Conservation (phyloP, 2,888 invertebrate species). For the Drosophila prostipennis region DNA sequence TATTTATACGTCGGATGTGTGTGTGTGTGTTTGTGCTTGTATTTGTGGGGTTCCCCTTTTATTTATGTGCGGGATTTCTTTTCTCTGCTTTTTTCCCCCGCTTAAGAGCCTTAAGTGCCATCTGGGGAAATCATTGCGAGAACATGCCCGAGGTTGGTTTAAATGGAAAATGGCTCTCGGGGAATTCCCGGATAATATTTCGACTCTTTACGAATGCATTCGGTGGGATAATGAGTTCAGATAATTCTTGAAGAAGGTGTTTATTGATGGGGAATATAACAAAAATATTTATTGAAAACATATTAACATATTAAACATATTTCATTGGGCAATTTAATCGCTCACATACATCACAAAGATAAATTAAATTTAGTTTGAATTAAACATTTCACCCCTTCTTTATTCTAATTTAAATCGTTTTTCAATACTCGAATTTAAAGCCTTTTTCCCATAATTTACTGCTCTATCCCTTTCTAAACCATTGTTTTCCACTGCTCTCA, state of each 20-base stretch:
- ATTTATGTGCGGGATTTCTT: constrained; percentile 44
- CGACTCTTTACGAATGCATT: constrained; percentile 12
- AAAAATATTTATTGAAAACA: too few relatives aligned
- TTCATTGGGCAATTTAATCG: neutral
- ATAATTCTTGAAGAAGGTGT: constrained; percentile 11
- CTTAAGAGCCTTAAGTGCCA: constrained; percentile 61
- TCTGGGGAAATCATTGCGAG: constrained; percentile 66
- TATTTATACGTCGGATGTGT: constrained; percentile 41
- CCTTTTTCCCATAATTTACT: constrained; percentile 5
- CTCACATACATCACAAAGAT: neutral
- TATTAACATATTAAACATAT: too few relatives aligned
- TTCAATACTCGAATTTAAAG: constrained; percentile 18
- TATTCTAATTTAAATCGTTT: neutral
- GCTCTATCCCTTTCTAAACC: neutral
- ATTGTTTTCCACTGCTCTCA: constrained; percentile 13
- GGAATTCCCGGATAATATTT: constrained; percentile 18
- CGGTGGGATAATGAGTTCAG: constrained; percentile 28
- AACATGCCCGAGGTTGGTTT: constrained; percentile 31
- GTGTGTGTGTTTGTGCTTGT: constrained; percentile 6
- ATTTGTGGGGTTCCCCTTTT: constrained; percentile 13
- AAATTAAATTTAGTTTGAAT: too few relatives aligned
- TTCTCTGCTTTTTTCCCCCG: constrained; percentile 10
- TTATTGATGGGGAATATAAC: constrained; percentile 1
- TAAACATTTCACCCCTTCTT: neutral
- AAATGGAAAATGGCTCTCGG: constrained; percentile 29